phyloP scores from a whole-genome alignment of 2,113 vertebrate species.

The Geococcyx californianus region DNA sequence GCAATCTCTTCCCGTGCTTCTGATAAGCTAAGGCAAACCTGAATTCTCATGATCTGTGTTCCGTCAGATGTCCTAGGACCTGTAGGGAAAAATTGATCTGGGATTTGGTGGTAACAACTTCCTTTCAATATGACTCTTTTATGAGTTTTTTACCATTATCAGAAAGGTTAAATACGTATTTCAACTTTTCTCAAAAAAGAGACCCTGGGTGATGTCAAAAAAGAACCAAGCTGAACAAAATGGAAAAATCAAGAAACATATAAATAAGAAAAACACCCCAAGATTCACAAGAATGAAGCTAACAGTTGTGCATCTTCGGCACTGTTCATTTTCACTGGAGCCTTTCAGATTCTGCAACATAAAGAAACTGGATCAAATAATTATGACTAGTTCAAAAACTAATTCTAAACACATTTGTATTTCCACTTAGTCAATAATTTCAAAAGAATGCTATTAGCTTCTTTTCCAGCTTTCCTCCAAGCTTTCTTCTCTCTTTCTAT shows the following conservation, averaged over 20 bases:
- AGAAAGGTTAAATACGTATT: background rate
- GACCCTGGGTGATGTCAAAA: background rate
- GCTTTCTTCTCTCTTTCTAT: background rate
- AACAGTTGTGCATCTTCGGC: background rate
- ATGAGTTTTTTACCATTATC: background rate
- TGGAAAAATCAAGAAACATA: background rate
- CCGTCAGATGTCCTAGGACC: background rate
- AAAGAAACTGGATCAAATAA: background rate
- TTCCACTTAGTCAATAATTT: background rate
- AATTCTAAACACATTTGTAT: background rate
- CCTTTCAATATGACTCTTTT: background rate
- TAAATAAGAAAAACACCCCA: background rate
- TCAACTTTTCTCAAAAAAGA: background rate
- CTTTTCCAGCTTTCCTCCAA: background rate
- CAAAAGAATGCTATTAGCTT: background rate
- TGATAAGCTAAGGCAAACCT: background rate
- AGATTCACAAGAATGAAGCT: background rate
- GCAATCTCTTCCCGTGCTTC: fast-evolving
- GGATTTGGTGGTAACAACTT: background rate
- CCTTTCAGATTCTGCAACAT: background rate
- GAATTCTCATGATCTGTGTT: background rate
- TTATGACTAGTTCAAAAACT: background rate
- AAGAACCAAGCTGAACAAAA: background rate
- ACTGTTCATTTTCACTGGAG: background rate
- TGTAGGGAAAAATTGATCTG: background rate